phyloP scores from a whole-genome alignment of 2,888 invertebrate genomes.

The Lasioglossum pauxillum region DNA sequence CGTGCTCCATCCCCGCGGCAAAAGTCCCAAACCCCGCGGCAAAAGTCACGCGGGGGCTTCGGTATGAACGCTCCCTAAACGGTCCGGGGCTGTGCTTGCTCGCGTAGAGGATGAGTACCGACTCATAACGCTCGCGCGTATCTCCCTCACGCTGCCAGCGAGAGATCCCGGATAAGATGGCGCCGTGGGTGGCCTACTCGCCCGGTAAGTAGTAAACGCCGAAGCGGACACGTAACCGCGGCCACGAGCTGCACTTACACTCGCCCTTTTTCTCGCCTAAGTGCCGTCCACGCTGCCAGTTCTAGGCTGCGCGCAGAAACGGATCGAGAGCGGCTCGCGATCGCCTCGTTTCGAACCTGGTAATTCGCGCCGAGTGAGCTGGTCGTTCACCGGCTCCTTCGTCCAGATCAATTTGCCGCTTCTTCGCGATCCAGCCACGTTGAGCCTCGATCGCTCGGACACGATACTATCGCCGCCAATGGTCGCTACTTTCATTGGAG shows the following conservation, averaged over 20 bases:
- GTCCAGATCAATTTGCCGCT: constrained; percentile 2
- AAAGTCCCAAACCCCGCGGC: too few species aligned
- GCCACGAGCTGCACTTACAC: constrained; percentile 64
- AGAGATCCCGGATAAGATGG: constrained; percentile 83
- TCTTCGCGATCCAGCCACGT: neutral
- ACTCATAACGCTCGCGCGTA: constrained; percentile 72
- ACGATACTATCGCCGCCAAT: neutral
- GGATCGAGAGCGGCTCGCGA: constrained; percentile 58
- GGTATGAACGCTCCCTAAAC: too few species aligned
- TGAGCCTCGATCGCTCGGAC: neutral
- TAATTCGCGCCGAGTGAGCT: constrained; percentile 30
- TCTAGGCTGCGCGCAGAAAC: constrained; percentile 27
- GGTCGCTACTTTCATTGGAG: neutral
- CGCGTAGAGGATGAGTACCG: constrained; percentile 69
- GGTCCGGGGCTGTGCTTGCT: constrained; percentile 41
- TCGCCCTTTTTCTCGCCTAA: constrained; percentile 66
- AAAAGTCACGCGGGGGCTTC: too few species aligned
- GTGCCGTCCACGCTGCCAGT: constrained; percentile 51
- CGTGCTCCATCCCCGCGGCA: too few species aligned
- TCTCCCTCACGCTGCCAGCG: constrained; percentile 68
- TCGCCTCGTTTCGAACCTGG: constrained; percentile 40
- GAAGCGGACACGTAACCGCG: constrained; percentile 73
- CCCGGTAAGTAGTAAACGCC: constrained; percentile 74
- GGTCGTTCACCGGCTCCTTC: neutral
- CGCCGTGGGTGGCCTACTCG: constrained; percentile 83